phyloP scores from a whole-genome alignment of 2,888 invertebrate genomes.

The Urechis unicinctus region DNA sequence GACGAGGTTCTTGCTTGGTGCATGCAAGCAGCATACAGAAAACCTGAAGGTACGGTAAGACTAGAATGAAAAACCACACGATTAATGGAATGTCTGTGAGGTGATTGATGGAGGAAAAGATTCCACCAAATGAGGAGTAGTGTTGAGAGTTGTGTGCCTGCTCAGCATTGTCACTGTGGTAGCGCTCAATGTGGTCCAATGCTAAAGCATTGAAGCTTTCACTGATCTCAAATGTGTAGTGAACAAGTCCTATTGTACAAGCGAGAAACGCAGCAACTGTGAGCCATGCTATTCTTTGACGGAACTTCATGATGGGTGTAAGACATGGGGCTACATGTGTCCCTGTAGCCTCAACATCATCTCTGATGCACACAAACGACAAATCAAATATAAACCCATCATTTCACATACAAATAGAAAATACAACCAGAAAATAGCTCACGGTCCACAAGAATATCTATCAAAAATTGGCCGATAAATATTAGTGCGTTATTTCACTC shows the following conservation, averaged over 20 bases:
- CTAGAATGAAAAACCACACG: conserved; percentile 31
- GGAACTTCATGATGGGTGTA: conserved; percentile 48
- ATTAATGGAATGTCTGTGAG: conserved; percentile 35
- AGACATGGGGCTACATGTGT: too few species aligned
- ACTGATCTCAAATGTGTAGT: conserved; percentile 44
- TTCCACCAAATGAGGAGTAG: background rate
- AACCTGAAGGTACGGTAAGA: conserved; percentile 36
- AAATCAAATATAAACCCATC: too few species aligned
- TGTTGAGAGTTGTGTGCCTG: background rate
- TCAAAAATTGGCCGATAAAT: too few species aligned
- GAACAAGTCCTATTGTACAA: conserved; percentile 32
- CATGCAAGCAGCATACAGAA: conserved; percentile 42
- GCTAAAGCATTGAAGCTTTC: conserved; percentile 37
- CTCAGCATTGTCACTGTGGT: conserved; percentile 19
- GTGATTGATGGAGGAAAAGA: conserved; percentile 25
- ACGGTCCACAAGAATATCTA: too few species aligned
- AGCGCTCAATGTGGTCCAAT: conserved; percentile 34
- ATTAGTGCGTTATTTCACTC: too few species aligned
- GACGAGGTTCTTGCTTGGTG: conserved; percentile 35
- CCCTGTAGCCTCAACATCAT: too few species aligned
- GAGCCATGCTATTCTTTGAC: conserved; percentile 44
- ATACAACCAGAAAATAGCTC: too few species aligned
- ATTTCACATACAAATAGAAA: too few species aligned
- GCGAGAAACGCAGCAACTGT: conserved; percentile 30
- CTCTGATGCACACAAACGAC: too few species aligned